Base-by-base conservation (phyloP, 2,888 invertebrate genomes). In the Dyspetes luteomarginatus region DNA sequence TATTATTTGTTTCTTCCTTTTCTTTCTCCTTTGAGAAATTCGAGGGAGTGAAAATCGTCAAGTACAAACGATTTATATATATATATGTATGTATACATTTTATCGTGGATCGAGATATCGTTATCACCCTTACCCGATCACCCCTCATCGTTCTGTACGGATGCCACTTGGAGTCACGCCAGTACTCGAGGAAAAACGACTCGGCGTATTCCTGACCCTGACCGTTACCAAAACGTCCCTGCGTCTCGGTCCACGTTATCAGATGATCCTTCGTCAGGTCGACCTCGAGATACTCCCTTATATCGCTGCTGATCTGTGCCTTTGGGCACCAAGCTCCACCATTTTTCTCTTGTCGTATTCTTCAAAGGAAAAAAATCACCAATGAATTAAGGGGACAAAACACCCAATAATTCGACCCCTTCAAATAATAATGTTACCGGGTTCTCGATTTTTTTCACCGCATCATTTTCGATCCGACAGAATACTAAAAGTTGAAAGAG, bases 301-400 rank as follows among this genome's bases (percentile, higher is more conserved):
- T 95, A 74, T 95, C 94, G 69, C 95, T 94, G 85, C 95, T 94
- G 85, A 97, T 96, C 88, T 96, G 95, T 0, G 95, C 95, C 88
- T 96, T 95, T 5, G 98, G 98, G 92, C 98, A 98, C 98, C 98
- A 98, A 0, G 98, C 98, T 0, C 98, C 98, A 0, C 97, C 97
- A 82, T 96, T 96, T 85, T 95, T 95, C 90, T 98, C 98, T 67
- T 96, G 96, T 5, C 97, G 94, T 84, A 98, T 95, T 91, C 98
- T 98, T 93, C 55, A 92, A 92, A 86, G 76, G 81, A 75, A 55
- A 43, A 4, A 62, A 36, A 5, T 4, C 12, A 12, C 3, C 5
- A 7, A 36, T n/a, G 1, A 3, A 55, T 68, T 43, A 56, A 48
- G 17, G 48, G 3, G 5, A 17, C 17, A 19, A 48, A 36, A 7